Conservation (phyloP, 2,113 vertebrate genomes). For the Dromas ardeola region DNA sequence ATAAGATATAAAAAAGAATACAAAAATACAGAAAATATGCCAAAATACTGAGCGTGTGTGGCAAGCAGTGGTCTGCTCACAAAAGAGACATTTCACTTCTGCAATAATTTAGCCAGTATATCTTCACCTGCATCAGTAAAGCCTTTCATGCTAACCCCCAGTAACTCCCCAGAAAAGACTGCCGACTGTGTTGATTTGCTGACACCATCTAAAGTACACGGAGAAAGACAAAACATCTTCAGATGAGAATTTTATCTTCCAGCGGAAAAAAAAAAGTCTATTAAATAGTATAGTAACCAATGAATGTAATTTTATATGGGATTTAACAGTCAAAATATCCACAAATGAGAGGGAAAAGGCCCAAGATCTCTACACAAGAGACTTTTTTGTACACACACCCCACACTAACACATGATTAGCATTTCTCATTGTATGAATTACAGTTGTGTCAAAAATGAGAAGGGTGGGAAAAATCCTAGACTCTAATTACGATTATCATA, state of each 20-base stretch:
- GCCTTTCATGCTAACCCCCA: neutral
- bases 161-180: neutral
- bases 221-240: neutral
- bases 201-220: neutral
- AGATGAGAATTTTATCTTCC: neutral
- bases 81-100: no score
- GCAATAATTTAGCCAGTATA: neutral
- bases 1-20: neutral
- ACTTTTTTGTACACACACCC: no score
- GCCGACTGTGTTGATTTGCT: neutral
- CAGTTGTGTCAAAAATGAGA: neutral
- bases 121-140: neutral
- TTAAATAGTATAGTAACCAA: neutral
- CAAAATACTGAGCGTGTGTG: fast-evolving
- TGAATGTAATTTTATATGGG: neutral
- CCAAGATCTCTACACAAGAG: neutral
- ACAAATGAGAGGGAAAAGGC: neutral
- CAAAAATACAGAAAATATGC: neutral
- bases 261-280: neutral
- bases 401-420: fast-evolving
- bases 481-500: neutral
- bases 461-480: neutral
- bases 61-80: no score
- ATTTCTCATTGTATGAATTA: neutral
- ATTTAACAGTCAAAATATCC: neutral